Evolutionary conservation across 2,888 invertebrate species (phyloP), one percentile per base, ranked within the genome.

Genomic region (Trichogramma evanescens): DNA sequence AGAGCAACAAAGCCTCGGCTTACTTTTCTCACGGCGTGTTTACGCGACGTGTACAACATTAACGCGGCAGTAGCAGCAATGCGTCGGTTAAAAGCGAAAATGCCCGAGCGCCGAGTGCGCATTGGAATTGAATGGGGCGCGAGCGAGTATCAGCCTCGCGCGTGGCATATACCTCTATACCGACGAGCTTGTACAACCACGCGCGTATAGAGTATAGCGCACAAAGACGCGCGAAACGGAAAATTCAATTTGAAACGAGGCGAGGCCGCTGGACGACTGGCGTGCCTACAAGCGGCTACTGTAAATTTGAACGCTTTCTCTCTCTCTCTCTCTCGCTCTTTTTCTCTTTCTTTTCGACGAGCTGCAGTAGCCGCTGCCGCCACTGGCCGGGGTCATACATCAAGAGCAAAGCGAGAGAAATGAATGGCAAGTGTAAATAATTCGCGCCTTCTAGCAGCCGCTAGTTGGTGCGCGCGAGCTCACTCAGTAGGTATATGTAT

Each of bases 201-300:
- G 13, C 13, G 13, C 13, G 13, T 13, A 13, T 2, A 26, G 26
- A 26, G 26, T 26, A 26, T 26, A 26, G 26, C 57, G 26, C 57
- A 55, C 60, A 71, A 69, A 71, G 71, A 69, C 68, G 66, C 67
- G 66, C 58, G 63, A 63, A 66, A 65, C 66, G 71, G 71, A 70
- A 71, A 70, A 71, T 71, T 71, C 66, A 71, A 71, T 71, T 71
- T 64, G 61, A 55, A 26, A 64, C 63, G 43, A 7, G 64, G 40
- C 68, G 69, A 64, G 63, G 13, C 63, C 60, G 60, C 70, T 69
- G 68, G 71, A 69, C 68, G 68, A 66, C 62, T 51, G 63, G 54
- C 54, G 44, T 40, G 43, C 50, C 48, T 10, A 26, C 26, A 26
- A 1, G 50, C 13, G 64, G 66, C 70, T 71, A 66, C 70, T 66